A percentile compares a stretch with the other conserved stretches of the same genome.
phyloP scores from a whole-genome alignment of 1,140 invertebrate species.

The Zaprionus africanus region DNA sequence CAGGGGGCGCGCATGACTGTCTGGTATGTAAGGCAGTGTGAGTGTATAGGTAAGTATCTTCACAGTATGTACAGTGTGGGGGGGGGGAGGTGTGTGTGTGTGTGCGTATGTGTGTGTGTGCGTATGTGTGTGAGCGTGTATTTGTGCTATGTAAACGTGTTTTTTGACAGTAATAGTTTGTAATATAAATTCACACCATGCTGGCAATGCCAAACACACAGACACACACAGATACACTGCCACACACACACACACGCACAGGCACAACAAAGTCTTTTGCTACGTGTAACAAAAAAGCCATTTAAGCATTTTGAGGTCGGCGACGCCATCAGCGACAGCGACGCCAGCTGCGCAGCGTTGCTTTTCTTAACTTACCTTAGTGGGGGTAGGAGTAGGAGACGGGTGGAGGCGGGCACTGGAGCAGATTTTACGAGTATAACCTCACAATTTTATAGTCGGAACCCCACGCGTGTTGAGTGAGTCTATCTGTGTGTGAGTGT shows the following conservation, averaged over 20 bases:
- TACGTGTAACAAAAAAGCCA: slow-evolving; percentile 83
- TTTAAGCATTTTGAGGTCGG: slow-evolving; percentile 82
- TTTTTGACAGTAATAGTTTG: slow-evolving; percentile 83
- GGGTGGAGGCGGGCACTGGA: slow-evolving; percentile 2
- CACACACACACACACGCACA: slow-evolving; percentile 23
- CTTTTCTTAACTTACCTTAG: slow-evolving; percentile 50
- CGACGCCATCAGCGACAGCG: slow-evolving; percentile 42
- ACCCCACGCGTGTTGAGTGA: slow-evolving; percentile 40
- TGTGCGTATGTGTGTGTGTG: slow-evolving; percentile 19
- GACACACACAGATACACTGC: slow-evolving; percentile 44
- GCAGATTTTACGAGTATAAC: slow-evolving; percentile 52
- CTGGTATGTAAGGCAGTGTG: slow-evolving; percentile 29
- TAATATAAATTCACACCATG: slow-evolving; percentile 83
- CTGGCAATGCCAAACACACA: slow-evolving; percentile 66
- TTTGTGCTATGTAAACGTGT: slow-evolving; percentile 82
- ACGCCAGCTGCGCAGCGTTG: slow-evolving; percentile 39
- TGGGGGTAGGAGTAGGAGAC: background rate
- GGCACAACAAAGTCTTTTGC: slow-evolving; percentile 81
- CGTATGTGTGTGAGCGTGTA: slow-evolving; percentile 54
- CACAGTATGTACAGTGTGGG: slow-evolving; percentile 3
- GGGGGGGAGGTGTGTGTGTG: slow-evolving; percentile 9
- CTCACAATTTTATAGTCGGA: slow-evolving; percentile 77
- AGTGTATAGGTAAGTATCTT: slow-evolving; percentile 1
- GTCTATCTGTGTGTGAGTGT: slow-evolving; percentile 10
- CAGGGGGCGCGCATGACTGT: slow-evolving; percentile 51